These are phyloP conservation scores for Echiichthys vipera DNA, from an alignment of 2,797 vertebrate genomes.

Conservation along the genomic window DNA sequence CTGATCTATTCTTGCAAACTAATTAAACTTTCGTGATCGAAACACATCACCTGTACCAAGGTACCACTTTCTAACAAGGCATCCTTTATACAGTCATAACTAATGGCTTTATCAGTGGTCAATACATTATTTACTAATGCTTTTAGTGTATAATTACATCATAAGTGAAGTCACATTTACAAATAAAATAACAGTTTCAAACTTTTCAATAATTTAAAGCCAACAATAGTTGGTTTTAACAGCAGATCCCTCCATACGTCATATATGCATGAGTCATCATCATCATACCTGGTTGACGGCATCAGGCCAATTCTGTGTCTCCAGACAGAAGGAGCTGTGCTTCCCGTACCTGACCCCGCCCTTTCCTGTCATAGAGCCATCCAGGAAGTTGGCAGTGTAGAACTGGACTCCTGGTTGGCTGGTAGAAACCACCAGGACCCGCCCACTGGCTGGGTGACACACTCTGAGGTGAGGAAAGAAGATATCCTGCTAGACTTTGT, in stretches of 20 bases:
- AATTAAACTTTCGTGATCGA: no score
- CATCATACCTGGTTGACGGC: slow-evolving; percentile 91
- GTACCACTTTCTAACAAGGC: neutral
- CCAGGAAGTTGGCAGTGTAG: slow-evolving; percentile 94
- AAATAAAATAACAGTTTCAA: neutral
- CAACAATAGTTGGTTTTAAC: no score
- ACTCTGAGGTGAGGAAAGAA: slow-evolving; percentile 80
- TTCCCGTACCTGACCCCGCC: slow-evolving; percentile 83
- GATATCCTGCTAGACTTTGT: neutral
- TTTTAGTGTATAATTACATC: neutral
- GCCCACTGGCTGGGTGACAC: slow-evolving; percentile 86
- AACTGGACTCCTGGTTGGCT: slow-evolving; percentile 95
- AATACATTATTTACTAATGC: neutral
- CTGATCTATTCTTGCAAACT: no score
- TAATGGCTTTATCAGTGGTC: neutral
- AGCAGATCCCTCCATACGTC: neutral
- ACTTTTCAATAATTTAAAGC: neutral
- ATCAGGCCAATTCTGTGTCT: slow-evolving; percentile 96
- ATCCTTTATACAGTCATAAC: neutral
- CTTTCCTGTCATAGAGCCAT: slow-evolving; percentile 91
- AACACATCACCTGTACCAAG: neutral
- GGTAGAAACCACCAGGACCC: slow-evolving; percentile 90
- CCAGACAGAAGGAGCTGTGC: slow-evolving; percentile 93
- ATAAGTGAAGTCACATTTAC: neutral
- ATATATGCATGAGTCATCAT: neutral